Base-by-base conservation (phyloP, 2,113 vertebrate species). In the Hippocampus comes region DNA sequence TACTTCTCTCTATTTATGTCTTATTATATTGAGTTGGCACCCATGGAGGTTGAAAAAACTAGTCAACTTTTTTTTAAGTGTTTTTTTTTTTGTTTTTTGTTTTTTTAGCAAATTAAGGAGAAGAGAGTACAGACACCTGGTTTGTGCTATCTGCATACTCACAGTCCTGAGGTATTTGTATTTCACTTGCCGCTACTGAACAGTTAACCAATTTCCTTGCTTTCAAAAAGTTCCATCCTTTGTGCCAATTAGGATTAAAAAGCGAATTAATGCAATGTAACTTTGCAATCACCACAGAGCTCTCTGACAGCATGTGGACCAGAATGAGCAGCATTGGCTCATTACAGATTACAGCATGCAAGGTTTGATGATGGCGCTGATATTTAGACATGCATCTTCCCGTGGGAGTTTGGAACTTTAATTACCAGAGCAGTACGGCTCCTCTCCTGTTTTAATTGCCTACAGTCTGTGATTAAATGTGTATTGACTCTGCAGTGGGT, bases 401-500 rank as follows among this genome's bases (percentile, higher is more conserved):
- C 88, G 80, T 75, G 86, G 88, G 90, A 88, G 81, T 83, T 78
- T 68, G 78, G 72, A 76, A 70, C 79, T 85, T 87, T 90, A 89
- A 91, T 93, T 92, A 92, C 77, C 92, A 92, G 90, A 88, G 87
- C 85, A 83, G 77, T 59, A 77, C 80, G 88, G 73, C 82, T 87
- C 85, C 86, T 74, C 86, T 89, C 80, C 83, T 80, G 78, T 78
- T 91, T 91, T 93, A 92, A 93, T 93, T 93, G 92, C 91, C 91
- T 91, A 81, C 80, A 82, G 88, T 90, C 88, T 90, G 88, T 91
- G 91, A 92, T 92, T 92, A 92, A 92, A 91, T 85, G 86, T 90
- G 90, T 92, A 91, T 92, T 93, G 91, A 91, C 90, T 91, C 91
- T 91, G 88, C 88, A 80, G 89, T 92, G 89, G 89, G 84, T 86